A percentile compares a stretch with the other conserved stretches of the same genome.
Conservation (phyloP, 2,888 invertebrate genomes). For the Chouioia cunea region DNA sequence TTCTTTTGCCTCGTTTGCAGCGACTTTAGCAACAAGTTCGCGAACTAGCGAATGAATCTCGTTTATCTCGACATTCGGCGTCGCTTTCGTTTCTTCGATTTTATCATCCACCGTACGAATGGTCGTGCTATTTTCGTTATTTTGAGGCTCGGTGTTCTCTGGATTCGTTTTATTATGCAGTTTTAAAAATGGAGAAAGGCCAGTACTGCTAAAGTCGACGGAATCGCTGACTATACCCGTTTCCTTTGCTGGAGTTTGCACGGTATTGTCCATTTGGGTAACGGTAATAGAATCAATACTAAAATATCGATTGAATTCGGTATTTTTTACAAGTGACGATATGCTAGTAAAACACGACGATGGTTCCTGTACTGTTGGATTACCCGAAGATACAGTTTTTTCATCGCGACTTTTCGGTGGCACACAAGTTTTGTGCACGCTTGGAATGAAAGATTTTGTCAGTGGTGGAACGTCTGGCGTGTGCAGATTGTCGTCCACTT, state of each 20-base stretch:
- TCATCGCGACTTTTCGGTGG: slow-evolving; percentile 26
- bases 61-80: not conserved
- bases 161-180: slow-evolving; percentile 10
- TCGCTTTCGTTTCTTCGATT: not conserved
- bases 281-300: slow-evolving; percentile 36
- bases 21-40: too few species aligned
- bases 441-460: slow-evolving; percentile 10
- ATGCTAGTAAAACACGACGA: slow-evolving; percentile 26
- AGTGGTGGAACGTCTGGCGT: slow-evolving; percentile 29
- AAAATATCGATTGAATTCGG: slow-evolving; percentile 25
- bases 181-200: slow-evolving; percentile 42
- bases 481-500: slow-evolving; percentile 34
- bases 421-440: slow-evolving; percentile 6
- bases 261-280: slow-evolving; percentile 27
- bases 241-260: slow-evolving; percentile 12
- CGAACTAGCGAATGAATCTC: not conserved
- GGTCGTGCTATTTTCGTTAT: not conserved
- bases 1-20: not conserved
- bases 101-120: not conserved
- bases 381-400: slow-evolving; percentile 18
- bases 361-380: slow-evolving; percentile 5
- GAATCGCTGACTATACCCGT: slow-evolving; percentile 37
- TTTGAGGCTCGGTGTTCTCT: not conserved
- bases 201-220: slow-evolving; percentile 17
- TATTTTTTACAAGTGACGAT: slow-evolving; percentile 29